Evolutionary conservation across 2,113 vertebrate species (phyloP).

Genomic region (Leptobrachium ailaonicum): DNA sequence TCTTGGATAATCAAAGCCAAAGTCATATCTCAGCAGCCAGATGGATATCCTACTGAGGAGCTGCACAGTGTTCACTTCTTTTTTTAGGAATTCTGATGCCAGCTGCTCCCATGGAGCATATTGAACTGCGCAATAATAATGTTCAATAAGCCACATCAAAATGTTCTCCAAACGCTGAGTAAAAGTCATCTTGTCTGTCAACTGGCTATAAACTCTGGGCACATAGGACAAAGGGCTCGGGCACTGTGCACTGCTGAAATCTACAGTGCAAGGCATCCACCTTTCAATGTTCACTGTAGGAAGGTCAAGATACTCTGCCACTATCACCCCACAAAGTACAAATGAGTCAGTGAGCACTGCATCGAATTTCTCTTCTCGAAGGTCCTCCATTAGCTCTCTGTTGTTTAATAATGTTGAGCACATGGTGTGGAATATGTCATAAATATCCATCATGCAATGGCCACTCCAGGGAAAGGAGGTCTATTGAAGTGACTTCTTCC

Average conservation of each 20-base stretch:
- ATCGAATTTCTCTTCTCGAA: conserved; percentile 59
- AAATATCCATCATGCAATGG: not conserved
- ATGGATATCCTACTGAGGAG: conserved; percentile 21
- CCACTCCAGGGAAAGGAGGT: not conserved
- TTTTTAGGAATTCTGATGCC: conserved; percentile 54
- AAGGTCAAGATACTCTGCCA: conserved; percentile 60
- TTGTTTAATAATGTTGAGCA: conserved; percentile 53
- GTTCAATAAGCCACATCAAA: conserved; percentile 15
- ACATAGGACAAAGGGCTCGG: conserved; percentile 68
- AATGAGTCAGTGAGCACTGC: conserved; percentile 71
- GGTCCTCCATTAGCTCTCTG: conserved; percentile 57
- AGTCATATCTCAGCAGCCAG: conserved; percentile 44
- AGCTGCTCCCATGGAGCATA: not conserved
- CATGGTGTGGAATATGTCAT: not conserved
- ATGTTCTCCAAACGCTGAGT: conserved; percentile 48
- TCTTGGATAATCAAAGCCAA: conserved; percentile 42
- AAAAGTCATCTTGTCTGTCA: conserved; percentile 56
- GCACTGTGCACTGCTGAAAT: conserved; percentile 59
- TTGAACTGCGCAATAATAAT: not conserved
- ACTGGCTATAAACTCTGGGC: conserved; percentile 50
- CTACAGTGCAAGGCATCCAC: conserved; percentile 66
- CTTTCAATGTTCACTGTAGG: conserved; percentile 67
- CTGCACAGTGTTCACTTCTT: conserved; percentile 28
- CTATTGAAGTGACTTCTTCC: not conserved
- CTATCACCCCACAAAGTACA: conserved; percentile 69